Conservation (phyloP, 53 echinoderm and acorn worm genomes). For the Temnopleurus reevesii region DNA sequence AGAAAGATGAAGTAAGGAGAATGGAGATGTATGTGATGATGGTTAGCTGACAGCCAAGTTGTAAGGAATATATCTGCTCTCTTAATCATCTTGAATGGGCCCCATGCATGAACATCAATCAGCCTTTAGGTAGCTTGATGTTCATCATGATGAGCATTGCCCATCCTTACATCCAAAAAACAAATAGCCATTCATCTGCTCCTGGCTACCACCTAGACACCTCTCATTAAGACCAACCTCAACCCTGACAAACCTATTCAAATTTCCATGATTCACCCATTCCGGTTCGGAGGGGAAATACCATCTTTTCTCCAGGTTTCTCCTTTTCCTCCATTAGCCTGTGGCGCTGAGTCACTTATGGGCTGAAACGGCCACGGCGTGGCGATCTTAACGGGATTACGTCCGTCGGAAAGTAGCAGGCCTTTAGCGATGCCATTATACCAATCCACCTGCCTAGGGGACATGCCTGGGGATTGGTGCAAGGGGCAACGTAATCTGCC, state of each 20-base stretch:
- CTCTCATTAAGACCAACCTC: not conserved
- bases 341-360: conserved; percentile 54
- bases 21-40: not conserved
- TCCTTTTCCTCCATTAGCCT: conserved; percentile 12
- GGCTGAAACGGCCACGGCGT: conserved; percentile 16
- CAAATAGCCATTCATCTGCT: conserved; percentile 23
- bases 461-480: not conserved
- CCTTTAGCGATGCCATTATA: conserved; percentile 53
- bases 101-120: not conserved
- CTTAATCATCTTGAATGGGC: not conserved
- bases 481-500: conserved; percentile 8
- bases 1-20: not conserved
- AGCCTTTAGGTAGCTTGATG: not conserved
- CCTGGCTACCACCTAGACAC: conserved; percentile 22
- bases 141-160: not conserved
- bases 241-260: not conserved
- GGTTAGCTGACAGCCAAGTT: not conserved
- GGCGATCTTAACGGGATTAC: conserved; percentile 50
- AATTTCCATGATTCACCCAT: conserved; percentile 40
- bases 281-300: conserved; percentile 7
- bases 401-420: not conserved
- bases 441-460: conserved; percentile 49
- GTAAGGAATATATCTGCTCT: not conserved
- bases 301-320: conserved; percentile 7
- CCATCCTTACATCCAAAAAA: not conserved